These are phyloP conservation scores for Eugnorisma glareosa DNA, from an alignment of 2,888 invertebrate species.

Conservation along the genomic window DNA sequence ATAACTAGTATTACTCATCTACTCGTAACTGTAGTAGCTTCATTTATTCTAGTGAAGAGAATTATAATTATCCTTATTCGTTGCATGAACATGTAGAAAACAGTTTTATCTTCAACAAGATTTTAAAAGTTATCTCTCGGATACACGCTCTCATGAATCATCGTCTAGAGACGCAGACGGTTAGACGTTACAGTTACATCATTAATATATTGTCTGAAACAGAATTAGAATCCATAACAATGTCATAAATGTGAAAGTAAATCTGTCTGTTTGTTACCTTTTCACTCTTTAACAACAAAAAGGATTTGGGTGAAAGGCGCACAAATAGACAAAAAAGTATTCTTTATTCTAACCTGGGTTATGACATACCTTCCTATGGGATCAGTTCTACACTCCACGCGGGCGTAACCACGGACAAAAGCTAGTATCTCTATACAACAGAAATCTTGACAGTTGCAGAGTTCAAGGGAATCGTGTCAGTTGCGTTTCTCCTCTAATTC, in stretches of 20 bases:
- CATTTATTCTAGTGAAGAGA: neutral
- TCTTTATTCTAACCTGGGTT: neutral
- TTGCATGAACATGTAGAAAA: neutral
- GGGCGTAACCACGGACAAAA: neutral
- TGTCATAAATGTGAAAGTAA: neutral
- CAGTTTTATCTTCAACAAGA: neutral
- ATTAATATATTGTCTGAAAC: neutral
- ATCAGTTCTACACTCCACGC: neutral
- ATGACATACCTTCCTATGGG: neutral
- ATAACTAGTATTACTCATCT: neutral
- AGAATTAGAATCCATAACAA: neutral
- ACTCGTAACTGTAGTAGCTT: neutral
- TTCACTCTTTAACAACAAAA: neutral
- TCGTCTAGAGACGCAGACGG: neutral
- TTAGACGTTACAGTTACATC: neutral
- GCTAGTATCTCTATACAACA: neutral
- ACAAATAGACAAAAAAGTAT: neutral
- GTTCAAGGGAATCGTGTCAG: neutral
- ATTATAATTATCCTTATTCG: conserved; percentile 8
- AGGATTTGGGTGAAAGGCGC: neutral
- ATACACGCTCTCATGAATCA: neutral
- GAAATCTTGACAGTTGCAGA: no score
- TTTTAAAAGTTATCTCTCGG: neutral
- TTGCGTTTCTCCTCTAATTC: neutral
- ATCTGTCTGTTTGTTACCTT: neutral